Conservation (phyloP, 2,113 vertebrate species). For the Pteropus alecto region DNA sequence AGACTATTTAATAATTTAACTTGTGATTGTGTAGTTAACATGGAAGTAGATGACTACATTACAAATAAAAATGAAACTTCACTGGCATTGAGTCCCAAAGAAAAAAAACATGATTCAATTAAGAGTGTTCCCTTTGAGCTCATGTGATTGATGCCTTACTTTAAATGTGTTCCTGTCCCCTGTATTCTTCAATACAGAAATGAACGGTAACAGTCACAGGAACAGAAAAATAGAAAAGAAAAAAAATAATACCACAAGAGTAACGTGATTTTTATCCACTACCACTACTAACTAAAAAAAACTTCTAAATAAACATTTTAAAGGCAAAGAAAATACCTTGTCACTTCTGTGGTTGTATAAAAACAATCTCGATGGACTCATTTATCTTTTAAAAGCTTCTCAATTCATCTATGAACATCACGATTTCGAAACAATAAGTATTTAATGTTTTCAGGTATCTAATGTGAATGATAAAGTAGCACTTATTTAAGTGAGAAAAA, state of each 20-base stretch:
- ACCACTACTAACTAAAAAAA: neutral
- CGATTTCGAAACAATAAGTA: neutral
- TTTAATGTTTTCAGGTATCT: neutral
- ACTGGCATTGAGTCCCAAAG: neutral
- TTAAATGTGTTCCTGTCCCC: slow-evolving; percentile 30
- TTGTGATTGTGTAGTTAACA: neutral
- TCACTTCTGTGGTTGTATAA: neutral
- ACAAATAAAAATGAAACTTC: slow-evolving; percentile 20
- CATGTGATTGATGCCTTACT: slow-evolving; percentile 20
- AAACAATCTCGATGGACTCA: neutral
- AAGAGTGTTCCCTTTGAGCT: slow-evolving; percentile 13
- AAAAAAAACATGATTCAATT: slow-evolving; percentile 34
- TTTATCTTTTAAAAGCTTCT: slow-evolving; percentile 33
- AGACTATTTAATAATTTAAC: slow-evolving; percentile 19
- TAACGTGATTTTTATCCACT: neutral
- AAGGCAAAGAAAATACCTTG: neutral
- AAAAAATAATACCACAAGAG: neutral
- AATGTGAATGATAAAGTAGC: slow-evolving; percentile 17
- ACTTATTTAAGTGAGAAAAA: neutral
- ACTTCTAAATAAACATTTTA: slow-evolving; percentile 2
- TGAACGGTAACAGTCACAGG: neutral
- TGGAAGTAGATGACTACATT: slow-evolving; percentile 13
- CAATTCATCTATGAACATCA: neutral
- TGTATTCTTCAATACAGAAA: neutral
- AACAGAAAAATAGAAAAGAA: neutral